Conservation (phyloP, 1,140 invertebrate species). For the Asbolus verrucosus region DNA sequence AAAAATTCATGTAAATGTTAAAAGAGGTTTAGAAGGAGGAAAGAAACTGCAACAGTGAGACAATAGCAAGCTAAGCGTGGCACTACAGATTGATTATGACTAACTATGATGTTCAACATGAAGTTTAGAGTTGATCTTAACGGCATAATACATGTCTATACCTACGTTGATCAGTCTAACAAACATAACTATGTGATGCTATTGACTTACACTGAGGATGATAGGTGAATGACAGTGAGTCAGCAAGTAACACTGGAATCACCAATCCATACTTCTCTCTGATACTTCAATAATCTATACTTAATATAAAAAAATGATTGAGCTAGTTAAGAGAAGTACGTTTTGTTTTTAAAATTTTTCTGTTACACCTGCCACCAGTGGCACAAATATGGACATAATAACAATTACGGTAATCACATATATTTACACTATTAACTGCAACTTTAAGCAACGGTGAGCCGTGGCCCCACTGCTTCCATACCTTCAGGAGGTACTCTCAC, state of each 20-base stretch:
- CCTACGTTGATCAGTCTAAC: conserved; percentile 52
- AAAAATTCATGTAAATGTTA: conserved; percentile 47
- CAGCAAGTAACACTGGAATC: conserved; percentile 30
- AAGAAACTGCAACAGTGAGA: conserved; percentile 38
- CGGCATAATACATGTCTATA: conserved; percentile 45
- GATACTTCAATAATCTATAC: conserved; percentile 15
- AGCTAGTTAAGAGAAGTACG: conserved; percentile 27
- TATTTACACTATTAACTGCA: conserved; percentile 50
- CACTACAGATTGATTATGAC: conserved; percentile 36
- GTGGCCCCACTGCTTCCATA: conserved; percentile 66
- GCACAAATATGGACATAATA: conserved; percentile 43
- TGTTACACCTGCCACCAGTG: conserved; percentile 38
- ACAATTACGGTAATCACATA: conserved; percentile 48
- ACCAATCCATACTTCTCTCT: conserved; percentile 31
- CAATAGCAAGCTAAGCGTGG: conserved; percentile 47
- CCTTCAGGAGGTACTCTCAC: conserved; percentile 71
- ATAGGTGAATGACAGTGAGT: conserved; percentile 46
- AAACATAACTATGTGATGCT: conserved; percentile 49
- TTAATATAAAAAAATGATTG: conserved; percentile 33
- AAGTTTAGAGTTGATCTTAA: conserved; percentile 40
- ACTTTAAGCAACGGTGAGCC: conserved; percentile 52
- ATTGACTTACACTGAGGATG: conserved; percentile 47
- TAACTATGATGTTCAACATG: conserved; percentile 37
- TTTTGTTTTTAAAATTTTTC: conserved; percentile 26
- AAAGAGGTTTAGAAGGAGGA: conserved; percentile 22